These are phyloP conservation scores for Suillia variegata DNA, from an alignment of 2,888 invertebrate species.

Conservation along the genomic window DNA sequence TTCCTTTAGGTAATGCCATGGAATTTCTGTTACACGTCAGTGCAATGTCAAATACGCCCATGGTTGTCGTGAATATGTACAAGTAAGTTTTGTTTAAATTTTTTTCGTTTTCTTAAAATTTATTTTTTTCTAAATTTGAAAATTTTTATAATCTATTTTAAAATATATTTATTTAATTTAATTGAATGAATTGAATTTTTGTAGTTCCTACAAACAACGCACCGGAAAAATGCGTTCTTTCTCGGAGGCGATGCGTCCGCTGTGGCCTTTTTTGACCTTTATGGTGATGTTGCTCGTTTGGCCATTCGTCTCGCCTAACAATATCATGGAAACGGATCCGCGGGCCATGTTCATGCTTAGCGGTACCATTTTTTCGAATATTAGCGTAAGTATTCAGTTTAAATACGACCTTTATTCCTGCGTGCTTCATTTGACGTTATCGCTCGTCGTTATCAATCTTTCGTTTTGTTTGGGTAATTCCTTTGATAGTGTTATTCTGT, in stretches of 20 bases:
- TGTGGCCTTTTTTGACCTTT: conserved; percentile 78
- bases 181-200: too few species aligned
- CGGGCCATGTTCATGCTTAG: conserved; percentile 85
- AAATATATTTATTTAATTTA: too few species aligned
- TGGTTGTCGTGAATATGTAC: conserved; percentile 91
- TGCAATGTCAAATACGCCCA: conserved; percentile 85
- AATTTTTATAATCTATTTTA: conserved; percentile 5
- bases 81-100: conserved; percentile 65
- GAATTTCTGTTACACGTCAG: conserved; percentile 86
- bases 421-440: too few species aligned
- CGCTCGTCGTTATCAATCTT: not conserved
- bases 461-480: not conserved
- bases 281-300: conserved; percentile 79
- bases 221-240: conserved; percentile 85
- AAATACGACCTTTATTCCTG: too few species aligned
- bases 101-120: not conserved
- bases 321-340: conserved; percentile 83
- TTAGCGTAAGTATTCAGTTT: conserved; percentile 78
- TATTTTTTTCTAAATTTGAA: not conserved
- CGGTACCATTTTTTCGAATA: conserved; percentile 97
- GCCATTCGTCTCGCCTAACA: conserved; percentile 80
- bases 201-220: conserved; percentile 80
- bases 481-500: not conserved
- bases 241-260: conserved; percentile 84
- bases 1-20: conserved; percentile 79